A percentile compares a stretch with the other conserved stretches of the same genome.
Evolutionary conservation across 1,140 invertebrate genomes (phyloP).

Genomic region (Philopotamus ludificatus): DNA sequence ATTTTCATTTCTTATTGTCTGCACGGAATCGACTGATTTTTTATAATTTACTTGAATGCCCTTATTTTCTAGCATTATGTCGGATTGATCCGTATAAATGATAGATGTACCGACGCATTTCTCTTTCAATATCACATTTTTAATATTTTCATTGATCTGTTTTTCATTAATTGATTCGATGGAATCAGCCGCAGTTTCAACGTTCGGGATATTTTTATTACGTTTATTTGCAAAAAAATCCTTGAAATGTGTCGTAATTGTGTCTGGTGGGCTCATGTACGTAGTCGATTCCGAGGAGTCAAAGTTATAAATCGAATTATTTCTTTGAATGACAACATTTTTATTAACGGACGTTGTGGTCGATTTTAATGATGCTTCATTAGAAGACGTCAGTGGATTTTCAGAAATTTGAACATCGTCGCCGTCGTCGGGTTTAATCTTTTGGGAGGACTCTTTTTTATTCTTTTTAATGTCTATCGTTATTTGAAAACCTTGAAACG

Average conservation of each 20-base stretch:
- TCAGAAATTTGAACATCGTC: neutral
- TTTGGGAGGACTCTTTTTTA: constrained; percentile 11
- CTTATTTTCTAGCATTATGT: neutral
- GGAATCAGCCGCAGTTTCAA: too few species aligned
- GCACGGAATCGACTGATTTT: neutral
- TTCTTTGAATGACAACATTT: constrained; percentile 16
- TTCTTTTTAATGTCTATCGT: constrained; percentile 27
- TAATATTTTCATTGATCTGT: neutral
- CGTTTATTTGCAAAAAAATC: constrained; percentile 39
- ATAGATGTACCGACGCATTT: neutral
- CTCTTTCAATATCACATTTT: neutral
- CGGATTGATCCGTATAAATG: too few species aligned
- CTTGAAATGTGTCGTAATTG: constrained; percentile 48
- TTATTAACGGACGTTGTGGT: constrained; percentile 47
- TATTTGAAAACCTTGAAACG: constrained; percentile 35
- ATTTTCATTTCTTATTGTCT: neutral
- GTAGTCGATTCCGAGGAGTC: constrained; percentile 53
- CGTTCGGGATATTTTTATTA: neutral
- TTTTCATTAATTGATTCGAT: too few species aligned
- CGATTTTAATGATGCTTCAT: constrained; percentile 30
- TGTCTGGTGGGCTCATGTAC: constrained; percentile 54
- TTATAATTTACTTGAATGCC: neutral
- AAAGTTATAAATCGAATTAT: constrained; percentile 18
- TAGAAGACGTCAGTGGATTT: constrained; percentile 17
- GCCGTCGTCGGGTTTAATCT: constrained; percentile 1